phyloP scores from a whole-genome alignment of 2,797 vertebrate species.

The Hafferia zeledoni region DNA sequence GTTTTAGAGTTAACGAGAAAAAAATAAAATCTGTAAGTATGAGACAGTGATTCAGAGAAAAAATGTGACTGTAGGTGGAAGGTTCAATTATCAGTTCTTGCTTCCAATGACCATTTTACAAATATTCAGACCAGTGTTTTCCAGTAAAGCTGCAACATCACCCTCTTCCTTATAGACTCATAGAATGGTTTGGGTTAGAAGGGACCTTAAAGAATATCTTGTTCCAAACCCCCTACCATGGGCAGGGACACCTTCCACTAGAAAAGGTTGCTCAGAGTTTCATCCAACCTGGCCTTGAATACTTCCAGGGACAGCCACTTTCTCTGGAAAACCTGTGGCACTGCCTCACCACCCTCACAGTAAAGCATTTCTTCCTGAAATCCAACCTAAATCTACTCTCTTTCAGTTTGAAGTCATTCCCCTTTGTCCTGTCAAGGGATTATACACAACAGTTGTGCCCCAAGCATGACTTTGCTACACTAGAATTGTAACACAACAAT shows the following conservation, averaged over 20 bases:
- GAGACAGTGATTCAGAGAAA: neutral
- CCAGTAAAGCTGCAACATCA: neutral
- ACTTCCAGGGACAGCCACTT: neutral
- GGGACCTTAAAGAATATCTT: fast-evolving
- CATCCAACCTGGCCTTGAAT: neutral
- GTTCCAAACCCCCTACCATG: neutral
- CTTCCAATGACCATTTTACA: neutral
- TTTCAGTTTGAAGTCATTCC: neutral
- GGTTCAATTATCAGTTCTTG: fast-evolving
- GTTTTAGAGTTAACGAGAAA: neutral
- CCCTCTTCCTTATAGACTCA: neutral
- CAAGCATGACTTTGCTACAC: neutral
- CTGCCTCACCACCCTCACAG: neutral
- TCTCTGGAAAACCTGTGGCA: too few species aligned
- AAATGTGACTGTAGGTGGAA: neutral
- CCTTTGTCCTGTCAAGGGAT: neutral
- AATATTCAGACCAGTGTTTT: neutral
- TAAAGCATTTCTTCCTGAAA: neutral
- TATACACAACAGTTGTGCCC: neutral
- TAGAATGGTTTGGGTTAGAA: neutral
- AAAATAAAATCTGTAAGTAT: neutral
- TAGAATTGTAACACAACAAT: neutral
- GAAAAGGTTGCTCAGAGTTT: fast-evolving
- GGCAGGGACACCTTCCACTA: neutral
- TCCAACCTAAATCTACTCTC: neutral